These are phyloP conservation scores for Sinodicranocentrus sp. DNA, from an alignment of 2,888 invertebrate genomes.

Conservation along the genomic window DNA sequence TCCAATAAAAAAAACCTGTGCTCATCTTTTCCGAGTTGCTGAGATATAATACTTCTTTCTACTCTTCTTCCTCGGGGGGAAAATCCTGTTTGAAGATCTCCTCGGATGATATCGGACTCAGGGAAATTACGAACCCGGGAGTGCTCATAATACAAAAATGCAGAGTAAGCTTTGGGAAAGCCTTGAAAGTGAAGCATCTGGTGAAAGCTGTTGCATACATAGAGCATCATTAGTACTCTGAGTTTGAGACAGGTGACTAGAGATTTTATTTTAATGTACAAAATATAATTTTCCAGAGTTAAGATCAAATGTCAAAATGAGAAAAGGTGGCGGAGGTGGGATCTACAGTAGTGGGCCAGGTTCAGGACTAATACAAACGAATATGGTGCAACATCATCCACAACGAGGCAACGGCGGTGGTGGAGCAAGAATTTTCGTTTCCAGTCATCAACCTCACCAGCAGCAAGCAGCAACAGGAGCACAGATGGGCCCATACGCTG, in stretches of 20 bases:
- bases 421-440: slow-evolving; percentile 45
- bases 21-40: too few species aligned
- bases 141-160: slow-evolving; percentile 46
- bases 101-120: slow-evolving; percentile 16
- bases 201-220: slow-evolving; percentile 32
- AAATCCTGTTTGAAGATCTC: not conserved
- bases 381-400: slow-evolving; percentile 44
- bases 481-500: slow-evolving; percentile 22
- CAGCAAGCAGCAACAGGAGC: slow-evolving; percentile 32
- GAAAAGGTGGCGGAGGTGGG: slow-evolving; percentile 64
- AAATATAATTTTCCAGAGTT: not conserved
- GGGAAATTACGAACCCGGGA: slow-evolving; percentile 49
- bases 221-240: not conserved
- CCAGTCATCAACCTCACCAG: slow-evolving; percentile 42
- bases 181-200: slow-evolving; percentile 37
- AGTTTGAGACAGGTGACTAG: not conserved
- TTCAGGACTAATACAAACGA: slow-evolving; percentile 7
- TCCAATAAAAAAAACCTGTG: too few species aligned
- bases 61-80: too few species aligned
- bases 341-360: slow-evolving; percentile 23
- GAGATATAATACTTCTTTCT: too few species aligned
- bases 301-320: slow-evolving; percentile 62
- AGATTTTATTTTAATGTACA: not conserved
- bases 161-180: slow-evolving; percentile 32
- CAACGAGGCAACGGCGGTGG: slow-evolving; percentile 40